Base-by-base conservation (phyloP, 2,888 invertebrate genomes). In the Chloroclystis v-ata region DNA sequence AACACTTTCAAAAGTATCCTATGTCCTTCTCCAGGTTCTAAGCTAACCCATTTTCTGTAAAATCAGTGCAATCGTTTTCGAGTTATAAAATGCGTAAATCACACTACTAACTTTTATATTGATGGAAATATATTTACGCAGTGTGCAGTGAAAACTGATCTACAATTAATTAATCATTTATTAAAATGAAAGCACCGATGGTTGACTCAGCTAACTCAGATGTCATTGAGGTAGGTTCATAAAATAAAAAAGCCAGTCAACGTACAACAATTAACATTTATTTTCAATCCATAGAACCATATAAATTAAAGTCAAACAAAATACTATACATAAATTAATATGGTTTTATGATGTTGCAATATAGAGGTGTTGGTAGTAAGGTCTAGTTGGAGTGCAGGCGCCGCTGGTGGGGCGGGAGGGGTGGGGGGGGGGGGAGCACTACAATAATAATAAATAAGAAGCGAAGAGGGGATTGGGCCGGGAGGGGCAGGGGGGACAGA, bases 231-330 rank as follows among this genome's bases (percentile, higher is more conserved):
- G n/a, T n/a, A n/a, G 26, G 8, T 26, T 6, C 6, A 28, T 10
- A 10, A n/a, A 10, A 38, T 20, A 12, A 42, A 79, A 78, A 78
- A 81, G 72, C 72, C 73, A 73, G 62, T 67, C 68, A 76, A 77
- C 75, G 75, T 85, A 85, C 84, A 85, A 84, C 83, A 85, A 79
- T 79, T 79, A 84, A 84, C 82, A 72, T 86, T 85, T 85, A 86
- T 85, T 85, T 69, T 85, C 79, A 85, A 82, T 85, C 82, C 85
- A 84, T 78, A 82, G 83, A 82, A 86, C 84, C 84, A 82, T 82
- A 82, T 82, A 80, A 81, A 81, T 83, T 74, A 82, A 78, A 78
- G 67, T 78, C 75, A 82, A 82, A 78, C 74, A 72, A 80, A 83
- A 78, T 78, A 78, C 82, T 82, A 84, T 78, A 75, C 69, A 70